Evolutionary conservation across 2,113 vertebrate species (phyloP).

Genomic region (Chionomys nivalis): DNA sequence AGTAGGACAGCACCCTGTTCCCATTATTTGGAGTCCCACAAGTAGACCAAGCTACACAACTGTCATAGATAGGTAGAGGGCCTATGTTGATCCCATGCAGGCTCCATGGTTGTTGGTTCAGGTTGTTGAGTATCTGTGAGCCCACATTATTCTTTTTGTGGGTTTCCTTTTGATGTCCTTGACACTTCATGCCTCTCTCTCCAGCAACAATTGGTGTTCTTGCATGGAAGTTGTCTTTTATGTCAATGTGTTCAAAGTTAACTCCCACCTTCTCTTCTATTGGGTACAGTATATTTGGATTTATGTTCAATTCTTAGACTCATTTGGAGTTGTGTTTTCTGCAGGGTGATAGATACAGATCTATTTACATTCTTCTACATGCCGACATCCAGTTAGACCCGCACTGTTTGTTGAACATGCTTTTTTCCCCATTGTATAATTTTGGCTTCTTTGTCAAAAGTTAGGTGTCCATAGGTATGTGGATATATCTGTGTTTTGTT

Average conservation of each 20-base stretch:
- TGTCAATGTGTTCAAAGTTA: neutral
- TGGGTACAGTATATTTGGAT: neutral
- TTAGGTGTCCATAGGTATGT: neutral
- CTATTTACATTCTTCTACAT: neutral
- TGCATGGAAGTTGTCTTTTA: neutral
- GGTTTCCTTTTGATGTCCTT: neutral
- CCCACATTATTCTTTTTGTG: neutral
- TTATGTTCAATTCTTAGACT: neutral
- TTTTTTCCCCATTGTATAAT: neutral
- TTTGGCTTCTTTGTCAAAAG: neutral
- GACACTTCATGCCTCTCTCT: too few species aligned
- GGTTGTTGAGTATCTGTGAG: neutral
- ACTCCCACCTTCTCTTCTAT: neutral
- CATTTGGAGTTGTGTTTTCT: neutral
- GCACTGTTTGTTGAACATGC: neutral
- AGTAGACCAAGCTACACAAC: neutral
- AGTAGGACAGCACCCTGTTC: neutral
- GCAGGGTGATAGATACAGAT: neutral
- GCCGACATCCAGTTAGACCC: neutral
- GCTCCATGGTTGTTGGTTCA: neutral
- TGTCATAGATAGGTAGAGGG: neutral
- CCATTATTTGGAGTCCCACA: neutral
- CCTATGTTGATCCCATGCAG: neutral
- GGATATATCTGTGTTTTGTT: neutral
- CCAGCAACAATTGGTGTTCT: neutral